These are phyloP conservation scores for Epizoanthus ramosus DNA, from an alignment of 92 coral and sea anemone genomes.

Conservation along the genomic window DNA sequence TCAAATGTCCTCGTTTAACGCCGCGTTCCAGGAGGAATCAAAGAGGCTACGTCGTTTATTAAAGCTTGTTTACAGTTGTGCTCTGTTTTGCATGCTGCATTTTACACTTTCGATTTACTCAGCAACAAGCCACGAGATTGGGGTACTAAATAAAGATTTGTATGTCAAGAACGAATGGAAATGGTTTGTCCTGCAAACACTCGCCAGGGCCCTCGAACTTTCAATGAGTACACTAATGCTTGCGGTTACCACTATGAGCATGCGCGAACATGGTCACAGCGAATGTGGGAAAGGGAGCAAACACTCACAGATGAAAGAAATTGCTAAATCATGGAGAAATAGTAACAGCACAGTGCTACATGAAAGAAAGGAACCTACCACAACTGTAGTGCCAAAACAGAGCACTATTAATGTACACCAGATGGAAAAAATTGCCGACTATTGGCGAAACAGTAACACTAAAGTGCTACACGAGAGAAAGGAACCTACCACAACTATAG, in stretches of 20 bases:
- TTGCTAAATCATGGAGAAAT: not conserved
- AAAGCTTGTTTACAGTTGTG: slow-evolving; percentile 48
- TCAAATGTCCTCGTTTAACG: slow-evolving; percentile 26
- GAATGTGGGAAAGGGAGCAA: not conserved
- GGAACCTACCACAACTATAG: too few relatives aligned
- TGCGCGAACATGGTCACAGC: slow-evolving; percentile 1
- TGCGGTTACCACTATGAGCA: slow-evolving; percentile 18
- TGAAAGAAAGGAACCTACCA: too few relatives aligned
- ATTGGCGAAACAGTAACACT: not conserved
- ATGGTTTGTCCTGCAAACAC: slow-evolving; percentile 64
- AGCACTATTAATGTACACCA: too few relatives aligned
- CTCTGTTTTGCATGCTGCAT: slow-evolving; percentile 48
- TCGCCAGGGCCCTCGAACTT: slow-evolving; percentile 59
- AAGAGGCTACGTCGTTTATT: slow-evolving; percentile 49
- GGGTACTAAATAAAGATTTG: slow-evolving; percentile 38
- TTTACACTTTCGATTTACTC: slow-evolving; percentile 63
- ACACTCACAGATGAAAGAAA: not conserved
- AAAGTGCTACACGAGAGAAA: not conserved
- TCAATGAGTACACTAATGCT: slow-evolving; percentile 54
- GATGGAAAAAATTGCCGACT: not conserved
- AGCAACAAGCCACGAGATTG: slow-evolving; percentile 52
- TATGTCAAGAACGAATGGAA: slow-evolving; percentile 57
- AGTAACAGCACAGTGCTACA: not conserved
- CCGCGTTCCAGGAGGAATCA: slow-evolving; percentile 48
- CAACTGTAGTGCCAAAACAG: too few relatives aligned